Evolutionary conservation across 2,888 invertebrate species (phyloP), one percentile per base, ranked within the genome.

Genomic region (Temnothorax unifasciatus): DNA sequence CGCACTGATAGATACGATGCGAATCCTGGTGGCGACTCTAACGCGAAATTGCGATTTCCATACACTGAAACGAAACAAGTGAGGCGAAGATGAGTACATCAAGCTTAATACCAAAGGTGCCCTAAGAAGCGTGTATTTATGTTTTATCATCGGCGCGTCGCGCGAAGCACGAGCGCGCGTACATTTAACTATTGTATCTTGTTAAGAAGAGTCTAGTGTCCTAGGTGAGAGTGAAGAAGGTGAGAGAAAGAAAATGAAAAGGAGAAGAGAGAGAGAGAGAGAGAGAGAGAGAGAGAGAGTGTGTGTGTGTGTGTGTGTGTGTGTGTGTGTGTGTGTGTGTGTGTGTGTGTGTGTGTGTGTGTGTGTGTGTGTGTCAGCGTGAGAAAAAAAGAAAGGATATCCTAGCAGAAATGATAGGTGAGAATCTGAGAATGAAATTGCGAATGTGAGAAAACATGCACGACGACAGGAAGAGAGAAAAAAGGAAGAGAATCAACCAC

Each of bases 81-180:
- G 88, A 91, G 89, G 89, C 90, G 87, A 90, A 91, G 89, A 89
- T 89, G 95, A 95, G 82, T 89, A 96, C 96, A 96, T 96, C 97
- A 97, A 97, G 97, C 97, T 97, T 96, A 96, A 97, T 97, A 97
- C 97, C 97, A 97, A 97, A 97, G 97, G 97, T 97, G 97, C 97
- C 97, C 97, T 97, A 96, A 96, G 96, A 96, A 96, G 95, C 95
- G 95, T 94, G 94, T 94, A 94, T 94, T 96, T 96, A 96, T 96
- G 96, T 96, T 96, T 96, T 96, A 96, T 93, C 92, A 94, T 94
- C 93, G 93, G 93, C 92, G 89, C 92, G 91, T 93, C 91, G 91
- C 92, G 90, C 85, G 86, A 89, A 87, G 91, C 91, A 79, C 47
- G 79, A 79, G 91, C 92, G 90, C 87, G 88, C 87, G 88, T 89